A percentile compares a stretch with the other conserved stretches of the same genome.
Conservation (phyloP, 1,140 invertebrate genomes). For the Drosophila virilis region DNA sequence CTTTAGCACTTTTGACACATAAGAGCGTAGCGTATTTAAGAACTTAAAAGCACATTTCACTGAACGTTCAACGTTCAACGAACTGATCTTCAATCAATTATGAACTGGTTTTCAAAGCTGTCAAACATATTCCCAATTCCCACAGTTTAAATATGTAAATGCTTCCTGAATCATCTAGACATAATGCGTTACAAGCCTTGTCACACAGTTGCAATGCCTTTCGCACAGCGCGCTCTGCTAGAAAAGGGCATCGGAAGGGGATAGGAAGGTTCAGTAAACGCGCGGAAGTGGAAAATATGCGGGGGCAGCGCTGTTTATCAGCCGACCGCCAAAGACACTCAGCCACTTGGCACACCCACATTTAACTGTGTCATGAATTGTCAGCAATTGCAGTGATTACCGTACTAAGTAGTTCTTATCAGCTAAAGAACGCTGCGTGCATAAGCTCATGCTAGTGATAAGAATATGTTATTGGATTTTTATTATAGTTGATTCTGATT, state of each 20-base stretch:
- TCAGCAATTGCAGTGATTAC: not conserved
- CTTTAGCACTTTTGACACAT: not conserved
- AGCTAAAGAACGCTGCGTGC: not conserved
- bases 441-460: conserved; percentile 2
- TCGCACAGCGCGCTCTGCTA: no score
- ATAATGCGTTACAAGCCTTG: not conserved
- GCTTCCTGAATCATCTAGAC: not conserved
- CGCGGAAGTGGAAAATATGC: not conserved
- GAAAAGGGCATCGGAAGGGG: no score
- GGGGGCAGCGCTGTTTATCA: conserved; percentile 9
- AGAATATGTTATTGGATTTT: not conserved
- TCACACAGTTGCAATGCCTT: not conserved
- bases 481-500: not conserved
- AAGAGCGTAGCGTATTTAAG: not conserved
- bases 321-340: not conserved
- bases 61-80: conserved; percentile 2
- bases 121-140: not conserved
- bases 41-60: not conserved
- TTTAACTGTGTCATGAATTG: conserved; percentile 30
- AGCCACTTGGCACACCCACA: not conserved
- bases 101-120: not conserved
- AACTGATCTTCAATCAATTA: conserved; percentile 1
- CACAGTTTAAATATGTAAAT: not conserved
- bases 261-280: conserved; percentile 3
- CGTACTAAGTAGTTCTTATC: conserved; percentile 12